Base-by-base conservation (phyloP, 2,888 invertebrate species). In the Epistrophella euchroma region DNA sequence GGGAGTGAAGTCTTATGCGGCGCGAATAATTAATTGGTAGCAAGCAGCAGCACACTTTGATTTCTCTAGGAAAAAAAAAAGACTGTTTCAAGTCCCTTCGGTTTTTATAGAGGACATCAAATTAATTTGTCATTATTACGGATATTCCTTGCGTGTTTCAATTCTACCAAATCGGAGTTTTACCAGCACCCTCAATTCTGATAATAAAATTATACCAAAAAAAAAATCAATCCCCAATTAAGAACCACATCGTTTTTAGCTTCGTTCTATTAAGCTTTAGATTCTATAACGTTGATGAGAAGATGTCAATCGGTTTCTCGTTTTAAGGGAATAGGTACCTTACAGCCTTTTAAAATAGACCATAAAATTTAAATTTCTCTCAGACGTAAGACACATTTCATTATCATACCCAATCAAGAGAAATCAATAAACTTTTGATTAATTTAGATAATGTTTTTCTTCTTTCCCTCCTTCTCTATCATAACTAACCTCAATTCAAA, bases 101-200 rank as follows among this genome's bases (percentile, higher is more conserved):
- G 35, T 74, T 86, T 82, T 82, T 71, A 60, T 22, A 40, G 47
- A 78, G 77, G 86, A 74, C 86, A 78, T 78, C 77, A 82, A 86
- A 86, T 86, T 86, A 86, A 78, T 82, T 86, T 86, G 86, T 86
- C 86, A 82, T 86, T 82, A 82, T 81, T 78, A 64, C 62, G 86
- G 77, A 82, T 86, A 86, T 82, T 82, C 74, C 66, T 73, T 58
- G 74, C 70, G 64, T 81, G 78, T 78, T 82, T 32, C 77, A 82
- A 78, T 86, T 86, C 78, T 70, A 64, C 50, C 55, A 45, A 22
- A 32, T 28, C 28, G 58, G 2, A 22, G 28, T 74, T 74, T 73
- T 66, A 25, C 28, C n/a, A 35, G 0, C 66, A 28, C 58, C 66
- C 28, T 32, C n/a, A 19, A 68, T 64, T 56, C 22, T 25, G 50